A percentile compares a stretch with the other conserved stretches of the same genome.
phyloP scores from a whole-genome alignment of 1,140 invertebrate genomes.

The Panagrolaimus sp. region DNA sequence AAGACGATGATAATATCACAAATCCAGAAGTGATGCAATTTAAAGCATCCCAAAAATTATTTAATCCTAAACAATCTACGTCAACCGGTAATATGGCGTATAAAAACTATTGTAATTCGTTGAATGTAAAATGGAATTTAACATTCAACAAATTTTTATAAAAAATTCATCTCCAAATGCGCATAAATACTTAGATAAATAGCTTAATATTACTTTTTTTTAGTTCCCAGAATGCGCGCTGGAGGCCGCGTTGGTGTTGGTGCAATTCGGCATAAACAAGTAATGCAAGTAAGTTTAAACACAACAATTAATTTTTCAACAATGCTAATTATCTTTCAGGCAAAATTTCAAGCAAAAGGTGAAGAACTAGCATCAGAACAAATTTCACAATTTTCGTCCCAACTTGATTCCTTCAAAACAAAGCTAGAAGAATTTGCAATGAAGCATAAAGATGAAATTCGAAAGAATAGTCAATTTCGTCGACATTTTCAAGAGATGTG shows the following conservation, averaged over 20 bases:
- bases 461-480: constrained; percentile 68
- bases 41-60: too few species aligned
- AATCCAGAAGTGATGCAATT: too few species aligned
- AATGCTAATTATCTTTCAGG: constrained; percentile 62
- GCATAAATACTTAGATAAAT: too few species aligned
- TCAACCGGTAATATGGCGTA: too few species aligned
- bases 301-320: constrained; percentile 7
- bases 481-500: constrained; percentile 99
- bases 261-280: constrained; percentile 84
- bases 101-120: too few species aligned
- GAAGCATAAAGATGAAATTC: constrained; percentile 68
- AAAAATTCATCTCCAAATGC: too few species aligned
- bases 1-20: too few species aligned
- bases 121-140: too few species aligned
- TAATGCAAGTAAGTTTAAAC: constrained; percentile 35
- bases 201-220: too few species aligned
- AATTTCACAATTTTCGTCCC: constrained; percentile 80
- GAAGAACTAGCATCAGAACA: constrained; percentile 88
- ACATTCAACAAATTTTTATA: too few species aligned
- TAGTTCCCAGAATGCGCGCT: constrained; percentile 59
- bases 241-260: constrained; percentile 76
- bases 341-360: constrained; percentile 87
- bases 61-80: too few species aligned
- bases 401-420: constrained; percentile 81
- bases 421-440: constrained; percentile 92